phyloP scores from a whole-genome alignment of 2,797 vertebrate species.

The Acanthornis magna region DNA sequence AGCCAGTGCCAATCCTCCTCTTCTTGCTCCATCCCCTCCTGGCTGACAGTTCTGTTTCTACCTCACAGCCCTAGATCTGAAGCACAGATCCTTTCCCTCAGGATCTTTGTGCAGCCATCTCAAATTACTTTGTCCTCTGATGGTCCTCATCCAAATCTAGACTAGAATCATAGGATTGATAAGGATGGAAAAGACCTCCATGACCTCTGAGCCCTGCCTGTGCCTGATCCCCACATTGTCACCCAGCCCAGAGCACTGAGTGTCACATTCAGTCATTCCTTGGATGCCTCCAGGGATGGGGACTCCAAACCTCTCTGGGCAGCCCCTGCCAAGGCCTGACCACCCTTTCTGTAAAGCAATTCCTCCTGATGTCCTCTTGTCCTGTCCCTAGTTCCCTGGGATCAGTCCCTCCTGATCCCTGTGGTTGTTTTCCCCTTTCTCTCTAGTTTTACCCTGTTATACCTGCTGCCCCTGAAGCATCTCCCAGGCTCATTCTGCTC shows the following conservation, averaged over 20 bases:
- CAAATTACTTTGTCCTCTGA: neutral
- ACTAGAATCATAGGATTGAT: neutral
- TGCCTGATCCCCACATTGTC: neutral
- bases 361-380: neutral
- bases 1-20: neutral
- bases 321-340: neutral
- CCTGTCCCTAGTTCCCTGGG: neutral
- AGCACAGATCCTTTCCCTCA: neutral
- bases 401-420: neutral
- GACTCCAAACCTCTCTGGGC: neutral
- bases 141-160: neutral
- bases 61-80: neutral
- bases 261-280: accelerated
- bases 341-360: neutral
- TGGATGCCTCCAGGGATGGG: neutral
- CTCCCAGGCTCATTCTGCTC: neutral
- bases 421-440: neutral
- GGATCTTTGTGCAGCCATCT: neutral
- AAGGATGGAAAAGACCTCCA: neutral
- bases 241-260: neutral
- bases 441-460: neutral
- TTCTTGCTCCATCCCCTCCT: neutral
- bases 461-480: neutral
- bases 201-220: neutral
- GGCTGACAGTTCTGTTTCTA: neutral